A percentile compares a stretch with the other conserved stretches of the same genome.
Conservation (phyloP, 2,888 invertebrate genomes). For the Adelognathus sp. region DNA sequence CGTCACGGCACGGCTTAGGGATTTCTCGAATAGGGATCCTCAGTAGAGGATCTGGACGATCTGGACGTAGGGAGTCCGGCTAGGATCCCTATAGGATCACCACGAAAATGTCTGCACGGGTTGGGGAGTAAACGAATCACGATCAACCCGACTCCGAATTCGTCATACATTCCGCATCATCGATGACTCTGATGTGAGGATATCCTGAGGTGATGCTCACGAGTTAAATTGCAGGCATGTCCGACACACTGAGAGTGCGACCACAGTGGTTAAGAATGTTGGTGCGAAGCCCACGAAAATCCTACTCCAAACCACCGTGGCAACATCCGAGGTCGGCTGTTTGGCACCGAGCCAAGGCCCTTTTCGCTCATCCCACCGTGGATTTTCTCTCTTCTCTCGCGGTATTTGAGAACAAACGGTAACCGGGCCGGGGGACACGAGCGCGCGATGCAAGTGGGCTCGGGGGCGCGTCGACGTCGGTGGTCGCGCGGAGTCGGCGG, state of each 20-base stretch:
- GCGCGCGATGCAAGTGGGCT: slow-evolving; percentile 78
- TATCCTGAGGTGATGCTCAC: neutral
- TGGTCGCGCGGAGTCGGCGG: slow-evolving; percentile 59
- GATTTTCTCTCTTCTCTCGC: slow-evolving; percentile 79
- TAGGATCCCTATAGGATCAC: too few relatives aligned
- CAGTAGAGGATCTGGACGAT: too few relatives aligned
- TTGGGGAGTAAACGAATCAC: too few relatives aligned
- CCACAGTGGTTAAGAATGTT: slow-evolving; percentile 18
- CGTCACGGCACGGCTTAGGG: too few relatives aligned
- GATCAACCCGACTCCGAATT: too few relatives aligned
- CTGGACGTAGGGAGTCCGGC: too few relatives aligned
- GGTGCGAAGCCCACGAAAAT: slow-evolving; percentile 27
- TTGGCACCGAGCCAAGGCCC: slow-evolving; percentile 77
- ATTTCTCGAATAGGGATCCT: too few relatives aligned
- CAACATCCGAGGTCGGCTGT: slow-evolving; percentile 56
- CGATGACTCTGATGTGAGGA: neutral
- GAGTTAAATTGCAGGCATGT: neutral
- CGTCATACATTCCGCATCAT: neutral
- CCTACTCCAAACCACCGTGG: slow-evolving; percentile 10
- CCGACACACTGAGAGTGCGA: neutral
- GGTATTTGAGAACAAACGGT: slow-evolving; percentile 79
- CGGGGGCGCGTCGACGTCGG: slow-evolving; percentile 54
- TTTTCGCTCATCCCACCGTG: slow-evolving; percentile 70
- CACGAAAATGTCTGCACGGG: too few relatives aligned
- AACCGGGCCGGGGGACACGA: slow-evolving; percentile 59